phyloP scores from a whole-genome alignment of 2,888 invertebrate species.

The Folsomia candida region DNA sequence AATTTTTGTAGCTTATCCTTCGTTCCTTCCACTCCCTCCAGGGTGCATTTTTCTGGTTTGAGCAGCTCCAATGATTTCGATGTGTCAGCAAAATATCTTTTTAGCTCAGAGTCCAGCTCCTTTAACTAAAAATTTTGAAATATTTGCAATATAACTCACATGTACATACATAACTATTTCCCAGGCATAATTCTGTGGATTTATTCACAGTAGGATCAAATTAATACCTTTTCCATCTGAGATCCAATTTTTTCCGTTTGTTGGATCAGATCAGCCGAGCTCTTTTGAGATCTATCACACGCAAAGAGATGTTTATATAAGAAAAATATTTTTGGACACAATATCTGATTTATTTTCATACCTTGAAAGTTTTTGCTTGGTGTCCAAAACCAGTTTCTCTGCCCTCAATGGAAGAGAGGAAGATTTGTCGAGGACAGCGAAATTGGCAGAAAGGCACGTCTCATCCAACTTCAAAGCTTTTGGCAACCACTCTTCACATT shows the following conservation, averaged over 20 bases:
- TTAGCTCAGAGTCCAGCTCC: slow-evolving; percentile 67
- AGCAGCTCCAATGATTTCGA: slow-evolving; percentile 18
- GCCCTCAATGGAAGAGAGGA: slow-evolving; percentile 76
- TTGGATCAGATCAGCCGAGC: slow-evolving; percentile 62
- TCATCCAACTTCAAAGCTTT: slow-evolving; percentile 35
- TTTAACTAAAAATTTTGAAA: no score
- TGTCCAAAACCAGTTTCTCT: slow-evolving; percentile 75
- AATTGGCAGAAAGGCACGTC: slow-evolving; percentile 65
- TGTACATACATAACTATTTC: no score
- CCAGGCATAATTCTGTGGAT: no score
- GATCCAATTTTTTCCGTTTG: slow-evolving; percentile 55
- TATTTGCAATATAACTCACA: no score
- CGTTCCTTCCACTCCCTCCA: slow-evolving; percentile 29
- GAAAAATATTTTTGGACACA: no score
- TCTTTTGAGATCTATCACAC: slow-evolving; percentile 35
- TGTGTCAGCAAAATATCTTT: slow-evolving; percentile 16
- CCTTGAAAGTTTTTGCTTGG: slow-evolving; percentile 57
- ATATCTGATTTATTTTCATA: no score
- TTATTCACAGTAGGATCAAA: no score
- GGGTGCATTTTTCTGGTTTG: slow-evolving; percentile 21
- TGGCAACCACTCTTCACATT: slow-evolving; percentile 42
- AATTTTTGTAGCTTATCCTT: slow-evolving; percentile 49
- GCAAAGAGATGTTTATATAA: no score
- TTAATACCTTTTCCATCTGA: slow-evolving; percentile 79
- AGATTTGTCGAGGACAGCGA: slow-evolving; percentile 70